Conservation (phyloP, 2,888 invertebrate species). For the Carcina quercana region DNA sequence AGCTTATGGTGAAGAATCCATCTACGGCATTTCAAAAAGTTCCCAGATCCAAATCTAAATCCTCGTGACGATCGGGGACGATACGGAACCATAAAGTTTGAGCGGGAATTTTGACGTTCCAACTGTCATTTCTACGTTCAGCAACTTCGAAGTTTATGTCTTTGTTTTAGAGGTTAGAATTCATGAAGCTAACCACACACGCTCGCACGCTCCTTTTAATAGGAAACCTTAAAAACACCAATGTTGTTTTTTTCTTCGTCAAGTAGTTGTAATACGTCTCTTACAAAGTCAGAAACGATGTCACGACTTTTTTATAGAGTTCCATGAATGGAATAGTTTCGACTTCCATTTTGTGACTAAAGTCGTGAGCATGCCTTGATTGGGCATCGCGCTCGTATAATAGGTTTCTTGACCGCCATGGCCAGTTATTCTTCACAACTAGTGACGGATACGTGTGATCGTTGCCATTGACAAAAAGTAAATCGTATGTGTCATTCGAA, state of each 20-base stretch:
- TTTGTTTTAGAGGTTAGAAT: conserved; percentile 14
- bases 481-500: no score
- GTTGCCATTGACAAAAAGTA: no score
- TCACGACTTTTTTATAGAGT: conserved; percentile 21
- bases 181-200: conserved; percentile 20
- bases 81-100: conserved; percentile 36
- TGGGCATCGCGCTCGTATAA: conserved; percentile 1
- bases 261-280: no score
- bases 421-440: background rate
- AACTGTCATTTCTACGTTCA: conserved; percentile 9
- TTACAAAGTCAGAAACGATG: no score
- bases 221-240: no score
- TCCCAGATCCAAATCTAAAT: conserved; percentile 65
- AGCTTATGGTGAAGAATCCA: conserved; percentile 49
- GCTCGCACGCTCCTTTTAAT: conserved; percentile 39
- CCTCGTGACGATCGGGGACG: conserved; percentile 54
- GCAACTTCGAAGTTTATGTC: conserved; percentile 18
- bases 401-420: conserved; percentile 1
- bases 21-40: conserved; percentile 57
- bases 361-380: conserved; percentile 17
- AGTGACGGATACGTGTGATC: no score
- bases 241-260: no score
- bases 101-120: conserved; percentile 30
- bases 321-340: conserved; percentile 18
- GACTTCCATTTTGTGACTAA: conserved; percentile 13